Evolutionary conservation across 2,888 invertebrate species (phyloP).

Genomic region (Plebejus anna): DNA sequence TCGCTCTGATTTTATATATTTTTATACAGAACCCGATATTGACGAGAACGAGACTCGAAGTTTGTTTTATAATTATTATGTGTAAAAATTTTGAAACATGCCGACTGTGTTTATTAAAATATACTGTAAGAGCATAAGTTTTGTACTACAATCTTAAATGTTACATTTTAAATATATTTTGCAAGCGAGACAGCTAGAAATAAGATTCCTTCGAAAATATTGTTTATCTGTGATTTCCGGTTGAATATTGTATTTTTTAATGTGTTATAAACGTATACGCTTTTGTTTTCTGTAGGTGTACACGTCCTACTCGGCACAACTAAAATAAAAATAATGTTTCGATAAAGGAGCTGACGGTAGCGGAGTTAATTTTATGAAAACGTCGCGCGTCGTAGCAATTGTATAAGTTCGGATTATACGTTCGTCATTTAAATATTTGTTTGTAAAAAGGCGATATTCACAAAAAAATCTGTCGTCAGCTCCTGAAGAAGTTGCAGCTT

Average conservation of each 20-base stretch:
- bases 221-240: slow-evolving; percentile 24
- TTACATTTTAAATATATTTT: background rate
- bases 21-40: slow-evolving; percentile 14
- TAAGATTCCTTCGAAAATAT: slow-evolving; percentile 14
- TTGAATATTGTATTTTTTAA: slow-evolving; percentile 33
- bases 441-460: background rate
- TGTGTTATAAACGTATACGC: slow-evolving; percentile 8
- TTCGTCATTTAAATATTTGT: background rate
- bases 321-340: background rate
- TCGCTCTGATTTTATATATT: slow-evolving; percentile 26
- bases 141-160: background rate
- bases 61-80: background rate
- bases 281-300: background rate
- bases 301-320: background rate
- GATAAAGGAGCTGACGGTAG: background rate
- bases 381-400: background rate
- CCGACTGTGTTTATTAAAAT: background rate
- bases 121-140: background rate
- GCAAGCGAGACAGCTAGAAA: background rate
- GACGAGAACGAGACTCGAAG: background rate
- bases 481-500: slow-evolving; percentile 3
- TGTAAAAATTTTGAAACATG: background rate
- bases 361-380: background rate
- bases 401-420: background rate
- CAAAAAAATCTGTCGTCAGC: background rate